Evolutionary conservation across 2,888 invertebrate genomes (phyloP).

Genomic region (Scaptomyza parva): DNA sequence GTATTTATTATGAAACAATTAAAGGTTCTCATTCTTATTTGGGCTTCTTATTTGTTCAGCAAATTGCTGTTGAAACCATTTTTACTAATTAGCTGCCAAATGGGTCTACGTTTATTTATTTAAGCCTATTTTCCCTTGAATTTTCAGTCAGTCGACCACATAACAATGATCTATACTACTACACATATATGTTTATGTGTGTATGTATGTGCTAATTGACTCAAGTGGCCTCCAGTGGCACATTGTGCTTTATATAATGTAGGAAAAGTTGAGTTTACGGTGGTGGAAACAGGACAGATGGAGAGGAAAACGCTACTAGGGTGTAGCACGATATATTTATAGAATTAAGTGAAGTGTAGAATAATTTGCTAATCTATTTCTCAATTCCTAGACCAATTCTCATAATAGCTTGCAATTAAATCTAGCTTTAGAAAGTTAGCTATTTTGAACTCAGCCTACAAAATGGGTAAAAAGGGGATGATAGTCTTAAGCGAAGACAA

Average conservation of each 20-base stretch:
- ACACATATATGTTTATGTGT: slow-evolving; percentile 1
- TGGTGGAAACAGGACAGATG: neutral
- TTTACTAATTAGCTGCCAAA: slow-evolving; percentile 74
- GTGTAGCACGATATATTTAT: neutral
- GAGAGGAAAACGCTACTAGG: neutral
- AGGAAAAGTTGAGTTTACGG: neutral
- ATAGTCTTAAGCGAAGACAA: too few species aligned
- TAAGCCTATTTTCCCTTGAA: slow-evolving; percentile 57
- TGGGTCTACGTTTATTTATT: slow-evolving; percentile 59
- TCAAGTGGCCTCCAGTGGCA: slow-evolving; percentile 49
- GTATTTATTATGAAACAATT: slow-evolving; percentile 51
- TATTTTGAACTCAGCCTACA: too few species aligned
- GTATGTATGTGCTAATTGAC: slow-evolving; percentile 35
- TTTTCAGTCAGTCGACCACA: slow-evolving; percentile 43
- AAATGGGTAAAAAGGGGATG: too few species aligned
- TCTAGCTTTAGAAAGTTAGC: neutral
- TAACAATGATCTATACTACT: slow-evolving; percentile 28
- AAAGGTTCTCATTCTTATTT: slow-evolving; percentile 17
- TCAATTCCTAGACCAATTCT: neutral
- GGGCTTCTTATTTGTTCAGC: slow-evolving; percentile 46
- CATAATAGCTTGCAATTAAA: slow-evolving; percentile 1
- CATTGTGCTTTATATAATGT: slow-evolving; percentile 24
- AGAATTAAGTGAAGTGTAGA: neutral
- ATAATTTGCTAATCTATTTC: neutral
- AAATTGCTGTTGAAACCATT: slow-evolving; percentile 66